Evolutionary conservation across 1,140 invertebrate species (phyloP).

Genomic region (Drosophila biarmipes): DNA sequence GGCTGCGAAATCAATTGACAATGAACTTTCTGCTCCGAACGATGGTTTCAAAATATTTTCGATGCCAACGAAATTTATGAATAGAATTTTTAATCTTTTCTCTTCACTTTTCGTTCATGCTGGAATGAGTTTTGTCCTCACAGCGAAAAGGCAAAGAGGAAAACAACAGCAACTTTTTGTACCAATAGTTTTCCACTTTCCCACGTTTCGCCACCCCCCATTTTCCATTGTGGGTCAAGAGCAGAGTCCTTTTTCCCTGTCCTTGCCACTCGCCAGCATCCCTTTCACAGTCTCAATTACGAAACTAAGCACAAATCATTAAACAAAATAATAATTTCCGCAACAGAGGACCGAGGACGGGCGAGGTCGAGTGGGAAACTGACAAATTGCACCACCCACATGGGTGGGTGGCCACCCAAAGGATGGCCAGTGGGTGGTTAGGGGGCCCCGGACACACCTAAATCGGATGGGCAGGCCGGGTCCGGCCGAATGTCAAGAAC

Average conservation of each 20-base stretch:
- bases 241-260: conserved; percentile 16
- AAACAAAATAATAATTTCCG: conserved; percentile 83
- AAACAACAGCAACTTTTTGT: conserved; percentile 37
- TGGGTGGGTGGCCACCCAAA: neutral
- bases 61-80: conserved; percentile 62
- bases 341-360: conserved; percentile 47
- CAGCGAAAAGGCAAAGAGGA: conserved; percentile 2
- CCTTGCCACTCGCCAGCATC: neutral
- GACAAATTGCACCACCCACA: conserved; percentile 37
- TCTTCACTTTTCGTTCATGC: conserved; percentile 41
- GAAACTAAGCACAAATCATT: conserved; percentile 80
- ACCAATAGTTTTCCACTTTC: conserved; percentile 69
- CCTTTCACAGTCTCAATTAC: conserved; percentile 66
- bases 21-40: conserved; percentile 64
- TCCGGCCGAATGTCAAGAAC: conserved; percentile 70
- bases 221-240: conserved; percentile 68
- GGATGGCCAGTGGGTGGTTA: neutral
- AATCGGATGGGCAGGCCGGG: conserved; percentile 40
- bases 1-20: conserved; percentile 71
- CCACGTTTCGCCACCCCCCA: conserved; percentile 10
- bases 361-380: conserved; percentile 12
- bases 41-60: conserved; percentile 58
- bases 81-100: conserved; percentile 57
- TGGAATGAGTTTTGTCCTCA: conserved; percentile 47
- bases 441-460: conserved; percentile 34